phyloP scores from a whole-genome alignment of 2,797 vertebrate species.

The Xenops minutus region DNA sequence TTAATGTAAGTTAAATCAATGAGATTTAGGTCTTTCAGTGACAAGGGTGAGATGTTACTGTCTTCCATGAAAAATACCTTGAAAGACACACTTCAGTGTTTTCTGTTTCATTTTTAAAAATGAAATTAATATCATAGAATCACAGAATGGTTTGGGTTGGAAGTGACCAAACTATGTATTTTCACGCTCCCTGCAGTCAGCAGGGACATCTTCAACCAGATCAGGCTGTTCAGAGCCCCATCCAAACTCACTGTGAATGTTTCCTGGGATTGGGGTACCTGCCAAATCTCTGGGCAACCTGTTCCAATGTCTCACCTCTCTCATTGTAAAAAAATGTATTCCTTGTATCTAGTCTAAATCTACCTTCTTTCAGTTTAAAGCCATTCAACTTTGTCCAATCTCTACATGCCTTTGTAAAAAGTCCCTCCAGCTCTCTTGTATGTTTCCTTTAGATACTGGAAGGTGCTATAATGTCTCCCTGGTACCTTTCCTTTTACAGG shows the following conservation, averaged over 20 bases:
- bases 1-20: background rate
- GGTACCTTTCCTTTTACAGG: background rate
- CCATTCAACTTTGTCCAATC: background rate
- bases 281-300: background rate
- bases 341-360: background rate
- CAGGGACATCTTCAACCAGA: background rate
- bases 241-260: background rate
- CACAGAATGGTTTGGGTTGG: background rate
- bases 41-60: background rate
- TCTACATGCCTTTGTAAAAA: background rate
- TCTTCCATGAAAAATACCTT: background rate
- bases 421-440: background rate
- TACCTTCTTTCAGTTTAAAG: background rate
- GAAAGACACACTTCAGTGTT: background rate
- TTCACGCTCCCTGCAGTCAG: background rate
- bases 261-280: background rate
- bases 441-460: background rate
- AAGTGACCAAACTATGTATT: background rate
- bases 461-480: fast-evolving
- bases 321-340: background rate
- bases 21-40: background rate
- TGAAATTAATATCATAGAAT: background rate
- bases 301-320: background rate
- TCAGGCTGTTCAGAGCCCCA: background rate
- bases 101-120: background rate